Conservation (phyloP, 2,797 vertebrate genomes). For the Premnoplex brunnescens region DNA sequence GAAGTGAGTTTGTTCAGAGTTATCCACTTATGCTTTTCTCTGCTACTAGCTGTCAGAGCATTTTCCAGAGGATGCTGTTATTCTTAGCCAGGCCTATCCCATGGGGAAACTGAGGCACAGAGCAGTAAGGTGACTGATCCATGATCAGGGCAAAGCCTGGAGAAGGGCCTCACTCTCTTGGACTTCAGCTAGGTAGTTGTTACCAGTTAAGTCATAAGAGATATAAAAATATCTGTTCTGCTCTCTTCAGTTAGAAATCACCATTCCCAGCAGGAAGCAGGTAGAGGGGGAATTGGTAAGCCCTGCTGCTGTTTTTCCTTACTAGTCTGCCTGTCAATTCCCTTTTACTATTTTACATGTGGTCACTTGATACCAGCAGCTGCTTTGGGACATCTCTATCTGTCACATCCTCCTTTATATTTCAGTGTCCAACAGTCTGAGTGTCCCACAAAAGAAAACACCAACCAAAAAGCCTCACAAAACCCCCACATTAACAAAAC, state of each 20-base stretch:
- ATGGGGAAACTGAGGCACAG: not conserved
- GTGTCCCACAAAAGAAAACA: not conserved
- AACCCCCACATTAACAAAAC: not conserved
- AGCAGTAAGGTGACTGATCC: not conserved
- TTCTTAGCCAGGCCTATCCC: not conserved
- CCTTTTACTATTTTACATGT: not conserved
- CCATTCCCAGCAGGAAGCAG: not conserved
- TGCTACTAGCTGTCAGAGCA: not conserved
- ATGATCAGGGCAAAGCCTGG: not conserved
- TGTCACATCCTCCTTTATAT: slow-evolving; percentile 60
- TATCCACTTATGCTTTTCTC: not conserved
- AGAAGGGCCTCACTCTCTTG: not conserved
- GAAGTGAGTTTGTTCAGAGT: not conserved
- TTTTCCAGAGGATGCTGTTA: not conserved
- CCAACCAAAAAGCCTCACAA: not conserved
- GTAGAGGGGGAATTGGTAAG: not conserved
- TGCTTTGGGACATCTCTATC: slow-evolving; percentile 48
- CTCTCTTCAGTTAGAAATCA: not conserved
- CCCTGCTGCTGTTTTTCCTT: not conserved
- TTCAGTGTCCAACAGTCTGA: slow-evolving; percentile 45
- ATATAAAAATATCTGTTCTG: not conserved
- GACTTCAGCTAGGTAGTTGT: not conserved
- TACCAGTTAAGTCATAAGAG: not conserved
- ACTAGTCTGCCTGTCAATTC: not conserved
- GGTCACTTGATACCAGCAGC: slow-evolving; percentile 60